phyloP scores from a whole-genome alignment of 1,140 invertebrate genomes.

The Leguminivora glycinivorella region DNA sequence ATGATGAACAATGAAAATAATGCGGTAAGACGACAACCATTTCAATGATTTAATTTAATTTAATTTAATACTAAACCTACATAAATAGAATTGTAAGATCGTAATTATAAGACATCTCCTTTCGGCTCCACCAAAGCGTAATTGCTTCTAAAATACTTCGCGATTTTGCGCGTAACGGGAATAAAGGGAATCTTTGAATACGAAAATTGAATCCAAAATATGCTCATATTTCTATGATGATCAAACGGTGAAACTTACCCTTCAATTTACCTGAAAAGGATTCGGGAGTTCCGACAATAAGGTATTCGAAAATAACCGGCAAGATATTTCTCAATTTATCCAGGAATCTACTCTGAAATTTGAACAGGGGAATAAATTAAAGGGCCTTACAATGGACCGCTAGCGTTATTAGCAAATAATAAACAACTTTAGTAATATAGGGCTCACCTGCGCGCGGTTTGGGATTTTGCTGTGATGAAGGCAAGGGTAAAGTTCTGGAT shows the following conservation, averaged over 20 bases:
- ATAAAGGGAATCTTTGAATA: slow-evolving; percentile 2
- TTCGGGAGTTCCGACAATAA: neutral
- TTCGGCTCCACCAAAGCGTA: too few species aligned
- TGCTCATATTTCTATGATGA: slow-evolving; percentile 14
- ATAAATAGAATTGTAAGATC: too few species aligned
- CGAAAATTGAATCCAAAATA: neutral
- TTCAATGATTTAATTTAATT: too few species aligned
- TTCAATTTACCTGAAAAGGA: neutral
- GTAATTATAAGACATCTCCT: too few species aligned
- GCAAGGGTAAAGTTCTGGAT: neutral
- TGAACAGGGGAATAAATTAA: neutral
- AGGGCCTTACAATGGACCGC: neutral
- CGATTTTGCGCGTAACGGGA: neutral
- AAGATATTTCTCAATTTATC: slow-evolving; percentile 2
- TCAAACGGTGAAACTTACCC: slow-evolving; percentile 1
- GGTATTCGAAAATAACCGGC: neutral
- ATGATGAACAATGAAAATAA: too few species aligned
- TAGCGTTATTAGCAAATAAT: neutral
- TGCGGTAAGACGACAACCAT: too few species aligned
- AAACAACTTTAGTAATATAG: neutral
- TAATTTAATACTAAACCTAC: too few species aligned
- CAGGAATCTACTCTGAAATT: neutral
- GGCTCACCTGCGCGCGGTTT: neutral
- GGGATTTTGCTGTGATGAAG: neutral
- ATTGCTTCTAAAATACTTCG: neutral